A percentile compares a stretch with the other conserved stretches of the same genome.
These are phyloP conservation scores for Pavo muticus DNA, from an alignment of 2,113 vertebrate species.

Conservation along the genomic window DNA sequence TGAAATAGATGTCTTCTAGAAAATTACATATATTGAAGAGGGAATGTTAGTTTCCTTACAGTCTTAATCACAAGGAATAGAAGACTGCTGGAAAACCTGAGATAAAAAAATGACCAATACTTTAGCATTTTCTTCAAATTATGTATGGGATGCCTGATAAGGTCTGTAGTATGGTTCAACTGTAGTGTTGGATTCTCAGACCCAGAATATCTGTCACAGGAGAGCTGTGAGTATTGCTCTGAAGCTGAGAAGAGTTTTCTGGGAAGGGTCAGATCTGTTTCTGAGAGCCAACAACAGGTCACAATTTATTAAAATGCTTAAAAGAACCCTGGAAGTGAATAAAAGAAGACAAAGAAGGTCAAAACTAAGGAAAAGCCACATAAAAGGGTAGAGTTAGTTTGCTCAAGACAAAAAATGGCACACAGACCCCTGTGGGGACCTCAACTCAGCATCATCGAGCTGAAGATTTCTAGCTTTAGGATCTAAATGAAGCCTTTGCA, in stretches of 20 bases:
- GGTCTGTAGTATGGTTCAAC: background rate
- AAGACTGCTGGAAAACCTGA: background rate
- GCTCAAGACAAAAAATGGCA: background rate
- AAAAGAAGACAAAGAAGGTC: background rate
- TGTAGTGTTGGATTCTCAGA: background rate
- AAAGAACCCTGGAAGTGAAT: background rate
- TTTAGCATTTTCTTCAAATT: background rate
- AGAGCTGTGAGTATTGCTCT: background rate
- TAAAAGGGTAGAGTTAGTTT: background rate
- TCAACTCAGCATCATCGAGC: background rate
- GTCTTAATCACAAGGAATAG: background rate
- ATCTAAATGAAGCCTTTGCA: background rate
- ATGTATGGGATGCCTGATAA: background rate
- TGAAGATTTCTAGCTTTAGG: background rate
- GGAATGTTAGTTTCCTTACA: background rate
- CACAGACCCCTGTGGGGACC: rapidly evolving
- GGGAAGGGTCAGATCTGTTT: background rate
- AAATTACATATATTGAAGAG: background rate
- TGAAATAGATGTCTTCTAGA: background rate
- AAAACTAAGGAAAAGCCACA: background rate
- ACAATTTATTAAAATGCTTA: background rate
- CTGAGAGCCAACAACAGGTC: background rate
- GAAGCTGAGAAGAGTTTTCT: background rate
- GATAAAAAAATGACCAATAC: background rate
- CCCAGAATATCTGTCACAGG: background rate